A percentile compares a stretch with the other conserved stretches of the same genome.
Conservation (phyloP, 2,797 vertebrate species). For the Sarcophilus harrisii region DNA sequence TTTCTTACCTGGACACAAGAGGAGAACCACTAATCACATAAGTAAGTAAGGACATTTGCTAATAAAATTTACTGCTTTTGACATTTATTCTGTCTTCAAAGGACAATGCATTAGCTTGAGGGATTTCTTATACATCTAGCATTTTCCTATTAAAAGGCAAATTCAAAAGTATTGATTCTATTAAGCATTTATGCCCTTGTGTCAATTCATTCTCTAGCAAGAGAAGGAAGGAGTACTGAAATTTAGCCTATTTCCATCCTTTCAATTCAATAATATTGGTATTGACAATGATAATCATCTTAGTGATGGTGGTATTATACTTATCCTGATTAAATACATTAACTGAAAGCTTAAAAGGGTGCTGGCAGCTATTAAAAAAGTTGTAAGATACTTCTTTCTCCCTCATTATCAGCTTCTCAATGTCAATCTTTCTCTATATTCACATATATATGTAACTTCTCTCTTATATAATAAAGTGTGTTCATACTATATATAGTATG, state of each 20-base stretch:
- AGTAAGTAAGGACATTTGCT: conserved; percentile 3
- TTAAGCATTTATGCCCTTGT: background rate
- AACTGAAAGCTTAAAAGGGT: background rate
- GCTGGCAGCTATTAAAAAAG: background rate
- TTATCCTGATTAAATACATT: background rate
- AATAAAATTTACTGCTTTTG: background rate
- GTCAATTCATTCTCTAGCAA: background rate
- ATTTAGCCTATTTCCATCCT: conserved; percentile 8
- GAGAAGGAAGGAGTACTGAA: background rate
- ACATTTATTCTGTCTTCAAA: background rate
- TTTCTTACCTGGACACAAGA: background rate
- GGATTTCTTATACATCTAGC: background rate
- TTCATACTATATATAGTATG: background rate
- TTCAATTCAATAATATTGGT: conserved; percentile 31
- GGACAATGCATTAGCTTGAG: background rate
- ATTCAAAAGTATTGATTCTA: background rate
- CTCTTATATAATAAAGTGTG: background rate
- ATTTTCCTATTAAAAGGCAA: conserved; percentile 35
- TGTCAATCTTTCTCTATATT: background rate
- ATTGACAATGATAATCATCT: conserved; percentile 6
- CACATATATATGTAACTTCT: background rate
- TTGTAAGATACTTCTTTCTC: background rate
- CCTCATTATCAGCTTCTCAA: background rate
- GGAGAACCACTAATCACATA: conserved; percentile 9
- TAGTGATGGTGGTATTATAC: background rate